Evolutionary conservation across 2,888 invertebrate species (phyloP), one percentile per base, ranked within the genome.

Genomic region (Phaedon cochleariae): DNA sequence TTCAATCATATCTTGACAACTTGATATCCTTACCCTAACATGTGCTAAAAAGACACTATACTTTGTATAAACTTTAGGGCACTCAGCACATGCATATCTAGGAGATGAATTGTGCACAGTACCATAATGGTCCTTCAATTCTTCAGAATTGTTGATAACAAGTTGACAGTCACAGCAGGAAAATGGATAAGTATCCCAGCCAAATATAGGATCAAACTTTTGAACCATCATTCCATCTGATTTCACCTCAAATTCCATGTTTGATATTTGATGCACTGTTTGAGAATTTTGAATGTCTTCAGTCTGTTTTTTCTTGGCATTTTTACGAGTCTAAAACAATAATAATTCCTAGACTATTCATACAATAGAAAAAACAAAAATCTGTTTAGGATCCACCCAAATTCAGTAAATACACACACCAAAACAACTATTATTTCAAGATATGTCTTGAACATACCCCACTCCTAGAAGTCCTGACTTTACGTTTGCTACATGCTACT

Each of bases 21-120:
- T n/a, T n/a, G n/a, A n/a, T 52, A 18, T 87, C 85, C 78, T 91
- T 52, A 87, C 85, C 62, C 67, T 74, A 21, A 90, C 88, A 80
- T 91, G 91, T 59, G 87, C 86, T 6, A 91, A 78, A 77, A 91
- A 91, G 3, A 86, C 85, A 65, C 85, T 84, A 79, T 90, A 90
- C 74, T 88, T 88, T 48, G 87, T 86, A 70, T 86, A 87, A 12
- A 88, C 85, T 72, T 87, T 88, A 49, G 89, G 88, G 77, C 91
- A 91, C 74, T 90, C 89, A 18, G 88, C 86, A 77, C 91, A 92
- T 75, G 87, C 85, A 74, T 89, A 91, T 5, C 88, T 87, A 0
- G 87, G 85, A 67, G 87, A 86, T 73, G 89, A 89, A 49, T 87
- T 87, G 73, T 91, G 91, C 0, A 87, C 86, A 6, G 85, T 82